Evolutionary conservation across 2,888 invertebrate genomes (phyloP), one percentile per base, ranked within the genome.

Genomic region (Parnassius glacialis): DNA sequence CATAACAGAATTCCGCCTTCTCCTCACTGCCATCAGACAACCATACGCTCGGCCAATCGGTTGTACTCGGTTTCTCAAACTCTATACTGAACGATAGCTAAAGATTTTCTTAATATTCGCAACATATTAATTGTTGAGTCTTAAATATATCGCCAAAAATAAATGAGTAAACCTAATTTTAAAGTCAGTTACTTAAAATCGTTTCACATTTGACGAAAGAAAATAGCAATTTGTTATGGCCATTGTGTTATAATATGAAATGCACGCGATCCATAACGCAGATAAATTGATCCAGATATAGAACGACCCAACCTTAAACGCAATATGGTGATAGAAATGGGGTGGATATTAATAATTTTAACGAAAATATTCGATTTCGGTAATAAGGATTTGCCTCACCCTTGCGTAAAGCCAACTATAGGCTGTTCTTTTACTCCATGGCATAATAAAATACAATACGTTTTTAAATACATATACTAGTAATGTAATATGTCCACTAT

Each of bases 301-400:
- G 58, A 43, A 20, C 55, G 52, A 41, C 16, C 55, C 34, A 12
- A 11, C 56, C 57, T 50, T 43, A 25, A 61, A 59, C 55, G 58
- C 64, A 57, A 63, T 64, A 64, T 64, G 61, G 56, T 52, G 65
- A 64, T 62, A 68, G 65, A 68, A 67, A 67, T 70, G 68, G 74
- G 74, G 72, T 64, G 70, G 64, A 68, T 66, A 70, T 71, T 72
- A 71, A 74, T 70, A 70, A 69, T 71, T 74, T 71, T 69, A 70
- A 66, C 68, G 68, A 68, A 74, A 70, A 71, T 70, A 61, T 69
- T 64, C 67, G 69, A 70, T 72, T 72, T 70, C 67, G 64, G 69
- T 67, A 74, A 73, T 71, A 67, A 65, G 65, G 66, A 68, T 67
- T 68, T 64, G 59, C 52, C 50, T 54, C 65, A 64, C 72, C 69